These are phyloP conservation scores for Philereme transversata DNA, from an alignment of 2,888 invertebrate species.

Conservation along the genomic window DNA sequence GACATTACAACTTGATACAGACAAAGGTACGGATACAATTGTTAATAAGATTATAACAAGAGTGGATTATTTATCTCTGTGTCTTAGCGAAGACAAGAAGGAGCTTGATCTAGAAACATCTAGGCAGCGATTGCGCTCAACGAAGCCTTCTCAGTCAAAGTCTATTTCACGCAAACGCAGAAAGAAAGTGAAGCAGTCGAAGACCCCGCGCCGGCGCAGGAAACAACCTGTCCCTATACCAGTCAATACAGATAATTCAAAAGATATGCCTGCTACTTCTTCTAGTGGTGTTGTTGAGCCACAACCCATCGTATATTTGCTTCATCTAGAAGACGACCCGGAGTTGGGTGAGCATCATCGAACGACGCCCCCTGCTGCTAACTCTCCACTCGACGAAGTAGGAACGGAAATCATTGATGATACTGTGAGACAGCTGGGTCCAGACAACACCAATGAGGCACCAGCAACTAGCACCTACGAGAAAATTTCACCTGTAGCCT, in stretches of 20 bases:
- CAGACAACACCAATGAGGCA: background rate
- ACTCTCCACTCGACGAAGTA: background rate
- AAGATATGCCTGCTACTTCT: background rate
- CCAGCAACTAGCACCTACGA: background rate
- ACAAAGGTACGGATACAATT: background rate
- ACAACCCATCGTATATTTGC: background rate
- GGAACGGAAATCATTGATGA: background rate
- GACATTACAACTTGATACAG: background rate
- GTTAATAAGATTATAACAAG: conserved; percentile 8
- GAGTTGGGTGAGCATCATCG: background rate
- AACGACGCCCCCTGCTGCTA: background rate
- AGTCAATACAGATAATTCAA: background rate
- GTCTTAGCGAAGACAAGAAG: conserved; percentile 9
- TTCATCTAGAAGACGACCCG: background rate
- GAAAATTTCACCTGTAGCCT: no score
- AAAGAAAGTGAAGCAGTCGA: background rate
- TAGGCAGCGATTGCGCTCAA: background rate
- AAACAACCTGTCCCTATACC: background rate
- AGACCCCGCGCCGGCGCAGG: background rate
- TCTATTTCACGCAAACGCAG: background rate
- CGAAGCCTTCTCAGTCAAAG: background rate
- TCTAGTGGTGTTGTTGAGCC: background rate
- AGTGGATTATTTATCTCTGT: conserved; percentile 7
- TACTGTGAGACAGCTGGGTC: no score
- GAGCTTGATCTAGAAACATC: background rate